Conservation (phyloP, 2,797 vertebrate species). For the Aerospiza tachiro region DNA sequence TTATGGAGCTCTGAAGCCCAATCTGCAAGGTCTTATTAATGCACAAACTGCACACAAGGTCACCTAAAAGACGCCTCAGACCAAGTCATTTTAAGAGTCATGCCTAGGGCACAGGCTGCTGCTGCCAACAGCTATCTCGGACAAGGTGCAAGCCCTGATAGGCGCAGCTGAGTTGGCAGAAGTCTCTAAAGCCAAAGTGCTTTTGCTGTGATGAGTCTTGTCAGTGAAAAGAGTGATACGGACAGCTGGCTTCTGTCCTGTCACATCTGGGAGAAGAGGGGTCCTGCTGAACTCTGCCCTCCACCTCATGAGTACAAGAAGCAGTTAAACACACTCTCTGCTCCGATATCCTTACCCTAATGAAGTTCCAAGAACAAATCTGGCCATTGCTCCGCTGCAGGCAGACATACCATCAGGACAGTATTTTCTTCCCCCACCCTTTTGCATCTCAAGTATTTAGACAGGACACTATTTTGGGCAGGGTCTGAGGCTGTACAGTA, state of each 20-base stretch:
- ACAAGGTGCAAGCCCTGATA: constrained; percentile 18
- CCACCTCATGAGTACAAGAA: background rate
- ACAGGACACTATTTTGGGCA: background rate
- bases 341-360: background rate
- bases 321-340: background rate
- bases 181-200: background rate
- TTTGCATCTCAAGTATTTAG: background rate
- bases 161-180: background rate
- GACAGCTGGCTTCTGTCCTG: constrained; percentile 40
- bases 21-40: background rate
- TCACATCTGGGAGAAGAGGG: background rate
- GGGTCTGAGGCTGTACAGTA: background rate
- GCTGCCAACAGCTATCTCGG: constrained; percentile 8
- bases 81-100: background rate
- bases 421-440: background rate
- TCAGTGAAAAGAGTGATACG: background rate
- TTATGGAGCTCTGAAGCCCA: background rate
- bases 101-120: background rate
- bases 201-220: background rate
- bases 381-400: background rate
- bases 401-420: background rate
- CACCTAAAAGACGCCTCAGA: background rate
- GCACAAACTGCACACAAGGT: background rate
- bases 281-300: constrained; percentile 23
- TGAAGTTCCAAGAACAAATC: constrained; percentile 45